Evolutionary conservation across 2,888 invertebrate species (phyloP).

Genomic region (Microplitis manilae): DNA sequence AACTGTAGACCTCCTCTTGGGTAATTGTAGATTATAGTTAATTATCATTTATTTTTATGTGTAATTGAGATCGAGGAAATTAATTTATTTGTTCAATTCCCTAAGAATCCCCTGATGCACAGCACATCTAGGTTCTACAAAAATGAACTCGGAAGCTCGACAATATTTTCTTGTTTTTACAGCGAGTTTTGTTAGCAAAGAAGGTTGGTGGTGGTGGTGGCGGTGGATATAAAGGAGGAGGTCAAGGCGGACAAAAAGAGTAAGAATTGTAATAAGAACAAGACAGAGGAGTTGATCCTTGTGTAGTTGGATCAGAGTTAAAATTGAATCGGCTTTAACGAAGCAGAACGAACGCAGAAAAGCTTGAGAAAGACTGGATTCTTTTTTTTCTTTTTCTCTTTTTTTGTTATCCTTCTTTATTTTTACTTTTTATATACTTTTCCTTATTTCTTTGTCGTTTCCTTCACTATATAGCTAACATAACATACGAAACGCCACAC

Average conservation of each 20-base stretch:
- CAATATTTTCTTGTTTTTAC: neutral
- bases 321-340: constrained; percentile 53
- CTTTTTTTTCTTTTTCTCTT: constrained; percentile 38
- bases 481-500: constrained; percentile 27
- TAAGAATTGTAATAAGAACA: neutral
- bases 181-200: neutral
- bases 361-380: constrained; percentile 11
- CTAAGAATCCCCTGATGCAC: neutral
- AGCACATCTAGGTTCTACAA: neutral
- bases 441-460: constrained; percentile 9
- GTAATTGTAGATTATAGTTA: no score
- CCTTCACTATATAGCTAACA: constrained; percentile 18
- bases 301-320: constrained; percentile 38
- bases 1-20: no score
- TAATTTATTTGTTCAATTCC: neutral
- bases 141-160: neutral
- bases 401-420: constrained; percentile 2
- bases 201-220: neutral
- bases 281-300: constrained; percentile 3
- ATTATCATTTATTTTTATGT: neutral
- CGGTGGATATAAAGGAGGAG: neutral
- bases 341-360: constrained; percentile 39
- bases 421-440: constrained; percentile 22
- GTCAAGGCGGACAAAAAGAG: neutral
- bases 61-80: neutral